Evolutionary conservation across 2,113 vertebrate genomes (phyloP).

Genomic region (Megaptera novaeangliae): DNA sequence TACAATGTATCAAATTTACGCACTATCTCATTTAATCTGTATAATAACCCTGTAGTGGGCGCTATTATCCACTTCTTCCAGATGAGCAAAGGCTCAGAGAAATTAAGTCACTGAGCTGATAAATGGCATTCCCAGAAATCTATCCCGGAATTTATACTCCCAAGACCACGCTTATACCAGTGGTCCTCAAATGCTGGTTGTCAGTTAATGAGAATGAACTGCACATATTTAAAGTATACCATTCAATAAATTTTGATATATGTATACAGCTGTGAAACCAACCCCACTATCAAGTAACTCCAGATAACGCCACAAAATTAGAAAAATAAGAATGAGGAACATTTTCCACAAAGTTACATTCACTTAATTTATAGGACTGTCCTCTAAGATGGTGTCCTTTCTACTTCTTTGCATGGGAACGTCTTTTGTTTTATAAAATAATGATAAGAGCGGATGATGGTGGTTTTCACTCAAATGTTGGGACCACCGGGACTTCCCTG

Average conservation of each 20-base stretch:
- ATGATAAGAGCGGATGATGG: not conserved
- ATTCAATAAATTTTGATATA: not conserved
- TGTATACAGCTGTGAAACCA: not conserved
- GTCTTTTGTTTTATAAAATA: not conserved
- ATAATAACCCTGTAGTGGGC: not conserved
- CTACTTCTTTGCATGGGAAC: not conserved
- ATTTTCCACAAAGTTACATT: not conserved
- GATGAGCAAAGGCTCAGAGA: not conserved
- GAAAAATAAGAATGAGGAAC: not conserved
- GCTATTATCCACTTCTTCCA: not conserved
- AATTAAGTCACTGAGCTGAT: not conserved
- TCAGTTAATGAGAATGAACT: not conserved
- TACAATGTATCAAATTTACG: not conserved
- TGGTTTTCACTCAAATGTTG: not conserved
- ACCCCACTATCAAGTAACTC: not conserved
- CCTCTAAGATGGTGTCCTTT: not conserved
- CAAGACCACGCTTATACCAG: not conserved
- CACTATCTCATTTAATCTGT: not conserved
- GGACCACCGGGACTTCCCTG: no score
- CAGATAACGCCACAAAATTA: not conserved
- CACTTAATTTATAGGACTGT: not conserved
- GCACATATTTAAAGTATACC: not conserved
- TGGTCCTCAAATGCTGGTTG: not conserved
- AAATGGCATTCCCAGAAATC: not conserved
- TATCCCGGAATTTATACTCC: not conserved